A percentile compares a stretch with the other conserved stretches of the same genome.
phyloP scores from a whole-genome alignment of 2,797 vertebrate genomes.

The Phalanger gymnotis region DNA sequence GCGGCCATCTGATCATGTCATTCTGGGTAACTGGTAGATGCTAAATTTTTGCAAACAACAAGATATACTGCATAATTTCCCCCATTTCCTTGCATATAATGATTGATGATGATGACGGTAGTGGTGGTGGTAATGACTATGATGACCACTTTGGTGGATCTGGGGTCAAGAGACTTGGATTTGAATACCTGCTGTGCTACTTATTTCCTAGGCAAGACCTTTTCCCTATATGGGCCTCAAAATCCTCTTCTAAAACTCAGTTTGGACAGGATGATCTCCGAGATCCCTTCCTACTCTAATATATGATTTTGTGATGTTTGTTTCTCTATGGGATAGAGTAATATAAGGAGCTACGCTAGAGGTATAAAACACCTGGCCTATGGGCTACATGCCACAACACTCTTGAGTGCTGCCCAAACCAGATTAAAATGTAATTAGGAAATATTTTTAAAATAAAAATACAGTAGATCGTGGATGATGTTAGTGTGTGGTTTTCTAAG shows the following conservation, averaged over 20 bases:
- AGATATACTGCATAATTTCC: not conserved
- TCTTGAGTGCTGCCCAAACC: not conserved
- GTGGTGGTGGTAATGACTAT: not conserved
- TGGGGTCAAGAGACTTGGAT: conserved; percentile 26
- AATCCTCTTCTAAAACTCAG: conserved; percentile 50
- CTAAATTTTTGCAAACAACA: not conserved
- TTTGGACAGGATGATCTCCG: not conserved
- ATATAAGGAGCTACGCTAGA: not conserved
- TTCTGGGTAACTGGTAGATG: not conserved
- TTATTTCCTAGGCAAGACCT: conserved; percentile 38
- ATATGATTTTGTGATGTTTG: not conserved
- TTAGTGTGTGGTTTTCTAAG: not conserved
- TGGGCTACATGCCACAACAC: not conserved
- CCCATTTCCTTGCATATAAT: not conserved
- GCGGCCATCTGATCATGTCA: not conserved
- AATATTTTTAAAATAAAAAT: not conserved
- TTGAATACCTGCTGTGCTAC: not conserved
- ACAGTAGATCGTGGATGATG: not conserved
- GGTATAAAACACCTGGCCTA: not conserved
- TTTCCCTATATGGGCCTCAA: conserved; percentile 51
- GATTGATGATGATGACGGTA: not conserved
- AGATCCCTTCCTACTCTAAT: not conserved
- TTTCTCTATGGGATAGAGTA: not conserved
- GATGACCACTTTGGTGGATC: not conserved
- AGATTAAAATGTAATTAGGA: not conserved